Evolutionary conservation across 2,113 vertebrate genomes (phyloP), one percentile per base, ranked within the genome.

Genomic region (Gallinago jamesoni): DNA sequence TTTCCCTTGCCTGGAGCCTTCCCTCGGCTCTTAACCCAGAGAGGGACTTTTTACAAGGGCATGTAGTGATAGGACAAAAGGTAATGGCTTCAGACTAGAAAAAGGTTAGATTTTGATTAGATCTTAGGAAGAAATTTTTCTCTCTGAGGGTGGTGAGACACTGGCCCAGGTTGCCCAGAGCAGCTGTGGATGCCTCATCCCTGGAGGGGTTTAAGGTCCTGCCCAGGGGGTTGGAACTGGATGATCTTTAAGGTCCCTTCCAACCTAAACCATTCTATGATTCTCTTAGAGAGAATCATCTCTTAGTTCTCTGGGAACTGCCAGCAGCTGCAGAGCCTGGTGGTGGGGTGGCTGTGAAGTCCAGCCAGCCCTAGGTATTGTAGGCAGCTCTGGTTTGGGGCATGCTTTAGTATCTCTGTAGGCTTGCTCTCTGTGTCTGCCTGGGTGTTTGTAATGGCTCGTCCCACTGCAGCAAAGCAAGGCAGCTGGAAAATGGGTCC

Each of bases 291-390:
- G 35, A 37, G 35, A 37, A 37, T 37, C 35, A 37, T 37, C 35
- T 37, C 35, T 37, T 37, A 37, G 35, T 37, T 37, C 35, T 37
- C 35, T 1, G 20, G 7, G 37, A 27, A 2, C 43, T 6, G 14
- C 12, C 23, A 14, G 83, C 21, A 35, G 68, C n/a, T 27, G 1
- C 35, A 4, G 59, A 45, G 27, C 6, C 1, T 41, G 67, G 28
- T 3, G 7, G 18, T 7, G 23, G 30, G 37, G 67, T 9, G 64
- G 45, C 53, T 67, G 79, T 8, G 67, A 19, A 50, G 79, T 6
- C 53, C 27, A 6, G 39, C 3, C 16, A 53, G 68, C 55, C 68
- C 43, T 1, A 15, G 62, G 55, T 0, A 1, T 1, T 43, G 48
- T 3, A 3, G 48, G 68, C 48, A 39, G 62, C 74, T 52, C 48